These are phyloP conservation scores for Scaptomyza montana DNA, from an alignment of 1,140 invertebrate species.

Conservation along the genomic window DNA sequence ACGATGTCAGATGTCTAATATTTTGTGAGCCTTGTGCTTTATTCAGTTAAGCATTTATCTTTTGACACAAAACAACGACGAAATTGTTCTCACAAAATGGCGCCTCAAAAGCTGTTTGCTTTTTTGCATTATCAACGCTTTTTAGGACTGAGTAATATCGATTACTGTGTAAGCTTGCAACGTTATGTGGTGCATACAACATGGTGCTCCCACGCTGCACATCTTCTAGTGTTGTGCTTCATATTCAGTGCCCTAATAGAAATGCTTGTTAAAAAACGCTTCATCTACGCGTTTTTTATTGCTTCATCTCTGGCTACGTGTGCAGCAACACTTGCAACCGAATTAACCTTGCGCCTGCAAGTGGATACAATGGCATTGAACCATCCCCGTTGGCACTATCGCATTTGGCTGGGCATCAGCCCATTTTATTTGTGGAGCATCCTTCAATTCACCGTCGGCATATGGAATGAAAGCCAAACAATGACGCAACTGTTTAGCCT, in stretches of 20 bases:
- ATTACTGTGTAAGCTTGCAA: constrained; percentile 10
- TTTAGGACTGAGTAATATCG: constrained; percentile 19
- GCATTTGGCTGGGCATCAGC: constrained; percentile 13
- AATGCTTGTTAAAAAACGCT: neutral
- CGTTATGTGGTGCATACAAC: constrained; percentile 15
- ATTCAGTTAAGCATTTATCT: neutral
- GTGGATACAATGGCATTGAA: neutral
- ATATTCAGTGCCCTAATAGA: neutral
- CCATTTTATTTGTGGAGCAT: neutral
- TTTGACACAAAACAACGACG: neutral
- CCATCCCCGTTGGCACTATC: neutral
- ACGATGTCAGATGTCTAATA: constrained; percentile 7
- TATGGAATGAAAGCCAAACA: neutral
- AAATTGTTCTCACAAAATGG: neutral
- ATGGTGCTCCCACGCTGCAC: neutral
- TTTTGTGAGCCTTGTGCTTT: neutral
- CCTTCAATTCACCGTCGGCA: neutral
- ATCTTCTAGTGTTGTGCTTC: constrained; percentile 3
- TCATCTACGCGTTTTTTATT: no score
- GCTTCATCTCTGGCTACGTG: constrained; percentile 9
- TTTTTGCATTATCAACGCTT: constrained; percentile 17
- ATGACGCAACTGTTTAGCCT: neutral
- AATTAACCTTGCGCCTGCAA: neutral
- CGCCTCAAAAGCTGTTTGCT: neutral
- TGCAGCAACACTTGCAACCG: neutral